A percentile compares a stretch with the other conserved stretches of the same genome.
Conservation (phyloP, 2,797 vertebrate genomes). For the Xenopus petersii region DNA sequence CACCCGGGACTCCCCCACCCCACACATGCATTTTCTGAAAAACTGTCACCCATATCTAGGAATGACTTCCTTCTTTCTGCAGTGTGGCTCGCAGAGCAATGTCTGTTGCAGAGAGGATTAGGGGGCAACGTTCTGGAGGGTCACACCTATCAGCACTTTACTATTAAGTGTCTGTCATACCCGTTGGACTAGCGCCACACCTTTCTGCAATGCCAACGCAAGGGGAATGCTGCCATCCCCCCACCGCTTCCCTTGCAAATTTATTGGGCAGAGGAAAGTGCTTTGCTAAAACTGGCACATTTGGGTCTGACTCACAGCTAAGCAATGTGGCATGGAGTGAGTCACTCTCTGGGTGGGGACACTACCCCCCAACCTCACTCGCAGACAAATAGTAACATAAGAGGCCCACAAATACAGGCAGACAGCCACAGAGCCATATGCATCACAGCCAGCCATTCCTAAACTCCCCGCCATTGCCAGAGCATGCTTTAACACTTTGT, state of each 20-base stretch:
- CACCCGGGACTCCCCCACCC: not conserved
- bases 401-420: slow-evolving; percentile 1
- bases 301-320: slow-evolving; percentile 30
- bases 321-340: slow-evolving; percentile 39
- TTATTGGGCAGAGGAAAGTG: slow-evolving; percentile 7
- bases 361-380: not conserved
- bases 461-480: too few relatives aligned
- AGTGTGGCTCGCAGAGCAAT: not conserved
- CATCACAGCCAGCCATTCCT: too few relatives aligned
- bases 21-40: not conserved
- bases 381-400: not conserved
- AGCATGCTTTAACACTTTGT: too few relatives aligned
- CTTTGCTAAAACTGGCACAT: slow-evolving; percentile 14
- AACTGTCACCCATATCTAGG: not conserved
- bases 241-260: not conserved
- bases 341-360: slow-evolving; percentile 33
- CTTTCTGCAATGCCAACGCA: not conserved
- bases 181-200: not conserved
- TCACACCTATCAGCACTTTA: not conserved
- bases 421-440: not conserved
- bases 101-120: too few relatives aligned
- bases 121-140: too few relatives aligned
- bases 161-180: not conserved
- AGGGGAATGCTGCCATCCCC: not conserved
- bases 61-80: not conserved